Conservation (phyloP, 2,888 invertebrate species). For the Hirtodrosophila duncani region DNA sequence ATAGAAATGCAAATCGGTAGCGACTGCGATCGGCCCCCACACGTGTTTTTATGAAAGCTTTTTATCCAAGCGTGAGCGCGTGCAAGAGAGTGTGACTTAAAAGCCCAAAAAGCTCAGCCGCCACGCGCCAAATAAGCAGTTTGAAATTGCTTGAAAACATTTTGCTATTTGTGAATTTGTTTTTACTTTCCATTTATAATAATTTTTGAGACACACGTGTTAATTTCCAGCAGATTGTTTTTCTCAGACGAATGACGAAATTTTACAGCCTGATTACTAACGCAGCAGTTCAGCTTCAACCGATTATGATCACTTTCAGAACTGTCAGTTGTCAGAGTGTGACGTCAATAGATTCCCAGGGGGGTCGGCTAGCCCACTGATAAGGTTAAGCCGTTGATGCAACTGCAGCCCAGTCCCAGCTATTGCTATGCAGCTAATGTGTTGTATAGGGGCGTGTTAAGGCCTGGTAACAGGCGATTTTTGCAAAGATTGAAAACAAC, state of each 20-base stretch:
- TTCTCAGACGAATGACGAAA: slow-evolving; percentile 53
- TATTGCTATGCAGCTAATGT: not conserved
- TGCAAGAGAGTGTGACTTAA: slow-evolving; percentile 34
- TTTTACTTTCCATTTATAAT: too few relatives aligned
- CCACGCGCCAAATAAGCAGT: slow-evolving; percentile 18
- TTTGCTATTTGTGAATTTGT: not conserved
- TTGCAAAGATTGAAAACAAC: slow-evolving; percentile 31
- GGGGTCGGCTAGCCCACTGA: slow-evolving; percentile 40
- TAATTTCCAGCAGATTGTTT: slow-evolving; percentile 43
- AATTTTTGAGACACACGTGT: slow-evolving; percentile 4
- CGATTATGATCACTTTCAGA: slow-evolving; percentile 1
- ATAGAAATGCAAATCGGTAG: not conserved
- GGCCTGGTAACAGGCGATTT: slow-evolving; percentile 42
- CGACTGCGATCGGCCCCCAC: slow-evolving; percentile 8
- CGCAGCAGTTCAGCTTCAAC: slow-evolving; percentile 18
- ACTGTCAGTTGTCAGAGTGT: slow-evolving; percentile 21
- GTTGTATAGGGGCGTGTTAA: slow-evolving; percentile 7
- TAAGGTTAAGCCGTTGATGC: slow-evolving; percentile 33
- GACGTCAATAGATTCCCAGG: slow-evolving; percentile 50
- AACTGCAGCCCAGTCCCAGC: slow-evolving; percentile 7
- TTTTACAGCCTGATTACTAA: slow-evolving; percentile 30
- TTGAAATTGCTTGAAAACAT: not conserved
- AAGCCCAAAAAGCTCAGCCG: slow-evolving; percentile 9
- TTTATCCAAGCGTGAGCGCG: slow-evolving; percentile 22
- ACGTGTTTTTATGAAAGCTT: slow-evolving; percentile 37